Conservation (phyloP, 2,797 vertebrate species). For the Siniperca undulata region DNA sequence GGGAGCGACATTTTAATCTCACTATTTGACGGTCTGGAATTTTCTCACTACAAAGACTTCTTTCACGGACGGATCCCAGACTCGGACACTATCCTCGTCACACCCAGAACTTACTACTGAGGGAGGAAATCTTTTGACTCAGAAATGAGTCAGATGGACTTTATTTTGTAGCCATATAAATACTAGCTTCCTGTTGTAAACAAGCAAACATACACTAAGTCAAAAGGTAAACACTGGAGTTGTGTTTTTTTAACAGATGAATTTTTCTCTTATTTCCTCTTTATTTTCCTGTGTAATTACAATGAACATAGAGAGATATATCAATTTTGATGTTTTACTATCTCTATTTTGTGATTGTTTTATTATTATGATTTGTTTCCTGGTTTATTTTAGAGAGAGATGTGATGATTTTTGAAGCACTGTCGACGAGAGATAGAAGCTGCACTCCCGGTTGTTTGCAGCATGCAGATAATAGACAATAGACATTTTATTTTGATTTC, state of each 20-base stretch:
- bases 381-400: conserved; percentile 71
- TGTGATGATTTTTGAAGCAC: conserved; percentile 74
- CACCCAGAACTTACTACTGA: conserved; percentile 84
- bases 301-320: conserved; percentile 77
- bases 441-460: conserved; percentile 67
- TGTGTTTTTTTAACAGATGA: conserved; percentile 68
- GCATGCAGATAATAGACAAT: conserved; percentile 42
- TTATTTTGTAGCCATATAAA: conserved; percentile 68
- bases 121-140: conserved; percentile 65
- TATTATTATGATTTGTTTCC: conserved; percentile 52
- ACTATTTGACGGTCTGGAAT: conserved; percentile 43
- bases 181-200: conserved; percentile 78
- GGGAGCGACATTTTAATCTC: conserved; percentile 40
- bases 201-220: conserved; percentile 79
- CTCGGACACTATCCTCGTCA: conserved; percentile 33
- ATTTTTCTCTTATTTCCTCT: conserved; percentile 53
- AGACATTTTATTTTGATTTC: conserved; percentile 7
- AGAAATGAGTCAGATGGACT: conserved; percentile 45
- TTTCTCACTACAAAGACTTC: conserved; percentile 48
- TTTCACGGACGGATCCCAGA: conserved; percentile 20
- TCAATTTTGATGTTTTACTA: conserved; percentile 65
- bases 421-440: conserved; percentile 74
- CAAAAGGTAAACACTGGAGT: conserved; percentile 88
- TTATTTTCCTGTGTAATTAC: conserved; percentile 78
- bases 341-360: conserved; percentile 70